Base-by-base conservation (phyloP, 2,113 vertebrate genomes). In the Mus pahari region DNA sequence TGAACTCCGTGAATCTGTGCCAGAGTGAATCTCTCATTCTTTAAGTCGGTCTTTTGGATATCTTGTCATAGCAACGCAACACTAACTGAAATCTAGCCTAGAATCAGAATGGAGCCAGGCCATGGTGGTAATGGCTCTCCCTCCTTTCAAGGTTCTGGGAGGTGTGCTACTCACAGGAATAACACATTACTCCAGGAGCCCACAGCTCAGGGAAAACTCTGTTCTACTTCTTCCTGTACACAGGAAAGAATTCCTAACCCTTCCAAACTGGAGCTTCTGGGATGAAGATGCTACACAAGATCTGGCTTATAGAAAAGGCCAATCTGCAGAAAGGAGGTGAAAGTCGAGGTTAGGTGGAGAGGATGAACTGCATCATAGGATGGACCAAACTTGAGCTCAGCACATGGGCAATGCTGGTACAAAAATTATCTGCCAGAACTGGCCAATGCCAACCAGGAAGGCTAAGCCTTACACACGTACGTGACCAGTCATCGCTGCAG, bases 251-350 rank as follows among this genome's bases (percentile, higher is more conserved):
- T 36, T 50, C 16, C 86, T 22, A 20, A 64, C 26, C 60, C 28
- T 92, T 74, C 90, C 88, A 77, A 77, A 31, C 8, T 60, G 33
- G 48, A n/a, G 39, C 22, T 96, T 95, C 71, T 33, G 36, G 88
- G 50, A 75, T 74, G 26, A 55, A 36, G 88, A 42, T 31, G 64
- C n/a, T 20, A 95, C 22, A 7, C 60, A 50, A 16, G 70, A 39
- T 39, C 24, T 60, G 39, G 36, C n/a, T 86, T 62, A 1, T 1
- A 12, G 45, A 48, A 53, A 31, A 70, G 26, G n/a, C 8, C 48
- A 39, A 36, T 16, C 6, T 17, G 2, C 66, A 75, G 66, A 71
- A 58, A 13, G 14, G 39, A 70, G 45, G n/a, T 58, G 1, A 70
- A 36, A 58, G 10, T 64, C 74, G n/a, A 39, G 75, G 48, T 10